These are phyloP conservation scores for Anseranas semipalmata DNA, from an alignment of 2,113 vertebrate genomes.

Conservation along the genomic window DNA sequence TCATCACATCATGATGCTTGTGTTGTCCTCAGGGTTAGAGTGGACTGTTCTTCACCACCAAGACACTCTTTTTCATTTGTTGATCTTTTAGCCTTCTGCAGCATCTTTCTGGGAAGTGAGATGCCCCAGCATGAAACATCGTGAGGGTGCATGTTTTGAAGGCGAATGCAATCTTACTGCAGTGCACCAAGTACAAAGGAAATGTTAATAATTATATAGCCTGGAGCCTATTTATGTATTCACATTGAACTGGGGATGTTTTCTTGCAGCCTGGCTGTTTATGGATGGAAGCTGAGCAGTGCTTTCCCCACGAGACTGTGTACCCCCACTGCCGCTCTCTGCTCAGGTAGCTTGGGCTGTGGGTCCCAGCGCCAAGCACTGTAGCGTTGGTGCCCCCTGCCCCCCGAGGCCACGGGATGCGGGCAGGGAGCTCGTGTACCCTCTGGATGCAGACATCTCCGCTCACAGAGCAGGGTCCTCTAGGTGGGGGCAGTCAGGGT, in stretches of 20 bases:
- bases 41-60: not conserved
- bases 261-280: not conserved
- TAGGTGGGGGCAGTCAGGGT: not conserved
- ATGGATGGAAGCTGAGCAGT: accelerated
- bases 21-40: not conserved
- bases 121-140: too few relatives aligned
- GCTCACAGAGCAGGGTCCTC: not conserved
- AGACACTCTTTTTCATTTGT: accelerated
- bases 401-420: not conserved
- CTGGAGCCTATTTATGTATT: not conserved
- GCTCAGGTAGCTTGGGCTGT: not conserved
- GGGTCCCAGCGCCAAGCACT: not conserved
- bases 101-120: not conserved
- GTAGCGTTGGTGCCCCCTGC: not conserved
- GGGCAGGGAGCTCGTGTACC: not conserved
- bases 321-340: too few relatives aligned
- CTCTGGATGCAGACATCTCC: too few relatives aligned
- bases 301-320: not conserved
- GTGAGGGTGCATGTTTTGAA: not conserved
- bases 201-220: accelerated
- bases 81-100: not conserved
- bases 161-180: not conserved
- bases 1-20: accelerated
- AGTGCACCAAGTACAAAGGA: not conserved
- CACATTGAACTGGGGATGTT: not conserved